Conservation (phyloP, 2,797 vertebrate species). For the Myripristis jacobus region DNA sequence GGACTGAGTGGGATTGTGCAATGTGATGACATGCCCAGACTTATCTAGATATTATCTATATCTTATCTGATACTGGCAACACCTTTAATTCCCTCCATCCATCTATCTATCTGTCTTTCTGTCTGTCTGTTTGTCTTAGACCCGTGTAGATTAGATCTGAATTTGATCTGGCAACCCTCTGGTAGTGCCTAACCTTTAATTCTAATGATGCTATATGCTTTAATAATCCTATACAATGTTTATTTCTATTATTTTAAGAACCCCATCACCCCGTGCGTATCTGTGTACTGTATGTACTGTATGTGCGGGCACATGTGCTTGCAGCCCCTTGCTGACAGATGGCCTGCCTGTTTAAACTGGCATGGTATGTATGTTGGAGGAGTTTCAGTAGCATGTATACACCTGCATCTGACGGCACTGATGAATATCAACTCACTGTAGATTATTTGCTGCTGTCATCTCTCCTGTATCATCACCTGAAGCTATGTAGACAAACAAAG, state of each 20-base stretch:
- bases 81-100: too few species aligned
- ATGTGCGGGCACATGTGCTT: constrained; percentile 4
- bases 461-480: neutral
- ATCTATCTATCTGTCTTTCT: too few species aligned
- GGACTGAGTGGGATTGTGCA: too few species aligned
- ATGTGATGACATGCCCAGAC: too few species aligned
- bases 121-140: too few species aligned
- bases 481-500: neutral
- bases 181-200: too few species aligned
- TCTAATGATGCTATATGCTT: too few species aligned
- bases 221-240: neutral
- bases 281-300: neutral
- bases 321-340: constrained; percentile 11
- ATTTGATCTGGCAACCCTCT: too few species aligned
- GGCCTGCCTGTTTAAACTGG: constrained; percentile 58
- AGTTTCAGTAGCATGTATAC: constrained; percentile 25
- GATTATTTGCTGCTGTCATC: too few species aligned
- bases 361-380: constrained; percentile 45
- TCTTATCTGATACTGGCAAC: too few species aligned
- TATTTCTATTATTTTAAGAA: neutral
- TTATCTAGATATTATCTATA: too few species aligned
- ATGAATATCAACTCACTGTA: neutral
- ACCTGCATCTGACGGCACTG: constrained; percentile 23
- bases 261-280: neutral
- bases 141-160: too few species aligned